Percentiles rank a stretch among this genome's conserved stretches.
These are phyloP conservation scores for Microdon myrmicae DNA, from an alignment of 2,888 invertebrate genomes.

Conservation along the genomic window DNA sequence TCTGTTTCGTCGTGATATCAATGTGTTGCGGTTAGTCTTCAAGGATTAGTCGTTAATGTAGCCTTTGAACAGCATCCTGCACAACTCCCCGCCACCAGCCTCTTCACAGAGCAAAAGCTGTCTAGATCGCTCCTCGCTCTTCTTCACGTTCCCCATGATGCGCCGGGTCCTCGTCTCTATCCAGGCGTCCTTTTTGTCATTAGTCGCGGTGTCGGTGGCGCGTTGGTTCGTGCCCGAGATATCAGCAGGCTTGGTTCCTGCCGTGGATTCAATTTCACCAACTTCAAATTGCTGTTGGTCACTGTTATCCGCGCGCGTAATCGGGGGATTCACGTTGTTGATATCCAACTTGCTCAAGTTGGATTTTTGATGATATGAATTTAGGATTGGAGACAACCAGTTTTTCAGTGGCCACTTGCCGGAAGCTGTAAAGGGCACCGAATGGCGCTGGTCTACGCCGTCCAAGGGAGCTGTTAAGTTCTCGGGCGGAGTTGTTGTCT, in stretches of 20 bases:
- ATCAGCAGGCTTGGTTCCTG: slow-evolving; percentile 8
- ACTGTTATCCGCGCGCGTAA: slow-evolving; percentile 18
- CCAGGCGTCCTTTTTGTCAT: slow-evolving; percentile 53
- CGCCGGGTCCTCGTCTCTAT: slow-evolving; percentile 57
- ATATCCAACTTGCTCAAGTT: background rate
- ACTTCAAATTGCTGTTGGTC: slow-evolving; percentile 19
- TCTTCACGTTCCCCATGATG: slow-evolving; percentile 58
- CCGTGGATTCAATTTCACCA: slow-evolving; percentile 11
- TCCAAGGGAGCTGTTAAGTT: slow-evolving; percentile 1
- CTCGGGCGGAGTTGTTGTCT: slow-evolving; percentile 4
- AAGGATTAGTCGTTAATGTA: slow-evolving; percentile 54
- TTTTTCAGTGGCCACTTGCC: background rate
- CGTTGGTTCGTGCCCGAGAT: slow-evolving; percentile 9
- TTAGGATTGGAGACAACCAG: slow-evolving; percentile 4
- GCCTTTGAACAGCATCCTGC: slow-evolving; percentile 59
- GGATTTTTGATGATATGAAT: slow-evolving; percentile 2
- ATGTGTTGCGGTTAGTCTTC: no score
- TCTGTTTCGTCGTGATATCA: no score
- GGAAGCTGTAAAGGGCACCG: background rate
- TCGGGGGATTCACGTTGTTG: slow-evolving; percentile 7
- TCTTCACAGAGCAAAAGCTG: slow-evolving; percentile 58
- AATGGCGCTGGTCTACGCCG: no score
- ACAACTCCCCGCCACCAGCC: slow-evolving; percentile 58
- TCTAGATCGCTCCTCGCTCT: slow-evolving; percentile 58
- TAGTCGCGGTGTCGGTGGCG: slow-evolving; percentile 1